A percentile compares a stretch with the other conserved stretches of the same genome.
phyloP scores from a whole-genome alignment of 2,113 vertebrate genomes.

The Oceanodroma tethys region DNA sequence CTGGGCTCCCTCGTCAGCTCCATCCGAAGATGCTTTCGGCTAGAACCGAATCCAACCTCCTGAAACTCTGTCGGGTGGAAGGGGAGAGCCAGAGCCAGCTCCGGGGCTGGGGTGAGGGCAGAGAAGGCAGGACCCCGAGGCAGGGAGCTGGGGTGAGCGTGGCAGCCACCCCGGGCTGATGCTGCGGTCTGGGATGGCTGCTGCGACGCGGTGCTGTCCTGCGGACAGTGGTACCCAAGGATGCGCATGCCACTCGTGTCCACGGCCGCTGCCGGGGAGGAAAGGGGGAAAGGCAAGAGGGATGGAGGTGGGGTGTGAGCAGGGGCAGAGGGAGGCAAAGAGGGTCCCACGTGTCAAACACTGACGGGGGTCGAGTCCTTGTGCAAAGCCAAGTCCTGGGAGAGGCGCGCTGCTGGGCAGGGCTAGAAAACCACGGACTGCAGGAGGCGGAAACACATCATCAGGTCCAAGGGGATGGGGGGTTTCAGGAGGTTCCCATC shows the following conservation, averaged over 20 bases:
- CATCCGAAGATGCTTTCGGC: not conserved
- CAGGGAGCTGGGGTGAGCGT: not conserved
- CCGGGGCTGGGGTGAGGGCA: not conserved
- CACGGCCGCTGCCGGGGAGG: not conserved
- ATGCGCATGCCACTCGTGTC: not conserved
- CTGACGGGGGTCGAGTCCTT: not conserved
- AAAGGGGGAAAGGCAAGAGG: not conserved
- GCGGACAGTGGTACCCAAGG: not conserved
- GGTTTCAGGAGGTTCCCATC: constrained; percentile 92
- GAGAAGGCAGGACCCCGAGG: not conserved
- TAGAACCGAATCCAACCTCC: not conserved
- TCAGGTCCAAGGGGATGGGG: constrained; percentile 90
- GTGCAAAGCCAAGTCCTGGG: constrained; percentile 12
- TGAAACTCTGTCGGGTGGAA: not conserved
- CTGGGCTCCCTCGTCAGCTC: not conserved
- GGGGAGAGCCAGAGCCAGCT: not conserved
- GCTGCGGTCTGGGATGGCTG: not conserved
- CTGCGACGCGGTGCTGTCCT: not conserved
- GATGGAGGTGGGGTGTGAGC: not conserved
- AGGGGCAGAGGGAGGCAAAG: not conserved
- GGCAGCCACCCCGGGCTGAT: not conserved
- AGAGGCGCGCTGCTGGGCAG: not conserved
- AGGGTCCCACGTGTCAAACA: not conserved
- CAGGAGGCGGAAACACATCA: constrained; percentile 95
- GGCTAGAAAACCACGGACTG: constrained; percentile 88